Percentiles rank a stretch among this genome's conserved stretches.
phyloP scores from a whole-genome alignment of 2,888 invertebrate species.

The Philaethria dido region DNA sequence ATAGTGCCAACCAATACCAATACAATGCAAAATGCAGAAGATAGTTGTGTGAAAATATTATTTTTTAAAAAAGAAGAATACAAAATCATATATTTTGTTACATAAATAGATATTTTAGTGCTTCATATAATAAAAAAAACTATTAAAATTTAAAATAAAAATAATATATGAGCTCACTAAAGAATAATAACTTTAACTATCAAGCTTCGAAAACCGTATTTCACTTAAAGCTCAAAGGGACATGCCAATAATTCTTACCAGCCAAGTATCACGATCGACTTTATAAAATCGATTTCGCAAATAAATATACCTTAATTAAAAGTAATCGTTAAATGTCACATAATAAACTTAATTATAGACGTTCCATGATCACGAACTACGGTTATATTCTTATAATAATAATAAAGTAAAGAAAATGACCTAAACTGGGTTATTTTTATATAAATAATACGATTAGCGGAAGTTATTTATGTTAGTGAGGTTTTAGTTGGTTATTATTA shows the following conservation, averaged over 20 bases:
- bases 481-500: not conserved
- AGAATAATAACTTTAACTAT: slow-evolving; percentile 5
- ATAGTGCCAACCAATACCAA: too few species aligned
- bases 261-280: slow-evolving; percentile 16
- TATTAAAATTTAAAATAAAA: too few species aligned
- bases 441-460: slow-evolving; percentile 8
- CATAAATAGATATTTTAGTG: too few species aligned
- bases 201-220: not conserved
- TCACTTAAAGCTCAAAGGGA: not conserved
- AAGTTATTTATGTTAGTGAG: slow-evolving; percentile 1
- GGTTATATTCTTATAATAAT: slow-evolving; percentile 21
- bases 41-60: too few species aligned
- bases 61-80: too few species aligned
- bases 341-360: slow-evolving; percentile 39
- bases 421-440: not conserved
- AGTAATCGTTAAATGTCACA: slow-evolving; percentile 39
- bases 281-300: slow-evolving; percentile 5
- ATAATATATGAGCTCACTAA: too few species aligned
- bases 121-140: too few species aligned
- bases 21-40: too few species aligned
- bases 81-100: too few species aligned
- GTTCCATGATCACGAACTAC: slow-evolving; percentile 32
- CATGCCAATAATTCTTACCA: not conserved
- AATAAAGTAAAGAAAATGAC: slow-evolving; percentile 15
- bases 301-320: slow-evolving; percentile 33